phyloP scores from a whole-genome alignment of 2,888 invertebrate species.

The Drosophila quinaria region DNA sequence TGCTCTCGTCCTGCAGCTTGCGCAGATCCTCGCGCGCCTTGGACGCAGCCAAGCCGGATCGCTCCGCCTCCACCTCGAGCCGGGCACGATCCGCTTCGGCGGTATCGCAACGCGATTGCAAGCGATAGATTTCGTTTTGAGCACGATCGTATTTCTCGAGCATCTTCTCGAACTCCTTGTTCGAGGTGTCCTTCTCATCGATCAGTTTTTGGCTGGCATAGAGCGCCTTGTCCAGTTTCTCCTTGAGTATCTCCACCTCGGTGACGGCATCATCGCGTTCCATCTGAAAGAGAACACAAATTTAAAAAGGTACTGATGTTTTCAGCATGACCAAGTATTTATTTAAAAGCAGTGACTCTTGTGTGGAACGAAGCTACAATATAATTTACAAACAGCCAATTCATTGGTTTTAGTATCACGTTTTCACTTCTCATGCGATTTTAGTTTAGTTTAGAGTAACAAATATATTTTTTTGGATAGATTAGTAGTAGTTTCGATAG shows the following conservation, averaged over 20 bases:
- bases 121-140: constrained; percentile 94
- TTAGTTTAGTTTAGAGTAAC: constrained; percentile 38
- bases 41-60: constrained; percentile 91
- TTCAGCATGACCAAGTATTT: not conserved
- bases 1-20: constrained; percentile 94
- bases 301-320: not conserved
- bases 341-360: not conserved
- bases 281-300: constrained; percentile 87
- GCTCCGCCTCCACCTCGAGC: constrained; percentile 93
- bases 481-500: constrained; percentile 19
- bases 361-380: constrained; percentile 69
- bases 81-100: constrained; percentile 95
- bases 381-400: constrained; percentile 84
- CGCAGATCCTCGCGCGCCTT: constrained; percentile 94
- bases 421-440: constrained; percentile 71
- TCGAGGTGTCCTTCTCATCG: constrained; percentile 94
- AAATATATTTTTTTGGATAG: constrained; percentile 25
- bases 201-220: constrained; percentile 93
- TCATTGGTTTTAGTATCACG: constrained; percentile 43
- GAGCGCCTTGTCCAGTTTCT: constrained; percentile 95
- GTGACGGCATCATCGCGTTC: constrained; percentile 94
- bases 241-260: constrained; percentile 94
- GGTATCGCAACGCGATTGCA: constrained; percentile 95
- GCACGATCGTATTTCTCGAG: constrained; percentile 96
- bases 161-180: constrained; percentile 96